Conservation (phyloP, 2,888 invertebrate species). For the Lottia scabra region DNA sequence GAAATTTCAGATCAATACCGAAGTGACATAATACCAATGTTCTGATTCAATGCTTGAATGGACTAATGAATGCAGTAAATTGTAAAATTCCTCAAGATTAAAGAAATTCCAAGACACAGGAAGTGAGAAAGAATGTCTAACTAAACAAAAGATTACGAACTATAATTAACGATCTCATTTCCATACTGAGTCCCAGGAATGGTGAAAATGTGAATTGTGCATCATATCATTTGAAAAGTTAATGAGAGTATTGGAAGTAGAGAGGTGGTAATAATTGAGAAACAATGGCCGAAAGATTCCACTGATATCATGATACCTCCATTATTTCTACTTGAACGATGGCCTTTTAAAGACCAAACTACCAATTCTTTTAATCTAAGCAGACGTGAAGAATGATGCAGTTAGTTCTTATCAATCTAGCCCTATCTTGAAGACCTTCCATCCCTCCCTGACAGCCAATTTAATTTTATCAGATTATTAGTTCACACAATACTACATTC, state of each 20-base stretch:
- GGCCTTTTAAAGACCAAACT: background rate
- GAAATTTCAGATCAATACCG: too few relatives aligned
- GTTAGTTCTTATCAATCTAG: background rate
- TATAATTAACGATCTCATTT: too few relatives aligned
- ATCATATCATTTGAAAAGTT: background rate
- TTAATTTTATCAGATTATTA: conserved; percentile 1
- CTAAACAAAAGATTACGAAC: too few relatives aligned
- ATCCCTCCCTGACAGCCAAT: background rate
- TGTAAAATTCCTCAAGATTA: too few relatives aligned
- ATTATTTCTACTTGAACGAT: background rate
- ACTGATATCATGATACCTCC: background rate
- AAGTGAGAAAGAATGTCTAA: too few relatives aligned
- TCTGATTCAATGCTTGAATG: too few relatives aligned
- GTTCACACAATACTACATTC: conserved; percentile 4
- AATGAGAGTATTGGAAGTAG: background rate
- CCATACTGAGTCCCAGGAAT: too few relatives aligned
- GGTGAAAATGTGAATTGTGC: too few relatives aligned
- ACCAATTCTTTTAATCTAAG: too few relatives aligned
- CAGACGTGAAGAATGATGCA: background rate
- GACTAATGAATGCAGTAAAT: too few relatives aligned
- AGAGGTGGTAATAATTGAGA: background rate
- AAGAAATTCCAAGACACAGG: too few relatives aligned
- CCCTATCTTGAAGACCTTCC: background rate
- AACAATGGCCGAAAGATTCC: background rate
- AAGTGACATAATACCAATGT: too few relatives aligned